phyloP scores from a whole-genome alignment of 1,140 invertebrate species.

The Drosophila triauraria region DNA sequence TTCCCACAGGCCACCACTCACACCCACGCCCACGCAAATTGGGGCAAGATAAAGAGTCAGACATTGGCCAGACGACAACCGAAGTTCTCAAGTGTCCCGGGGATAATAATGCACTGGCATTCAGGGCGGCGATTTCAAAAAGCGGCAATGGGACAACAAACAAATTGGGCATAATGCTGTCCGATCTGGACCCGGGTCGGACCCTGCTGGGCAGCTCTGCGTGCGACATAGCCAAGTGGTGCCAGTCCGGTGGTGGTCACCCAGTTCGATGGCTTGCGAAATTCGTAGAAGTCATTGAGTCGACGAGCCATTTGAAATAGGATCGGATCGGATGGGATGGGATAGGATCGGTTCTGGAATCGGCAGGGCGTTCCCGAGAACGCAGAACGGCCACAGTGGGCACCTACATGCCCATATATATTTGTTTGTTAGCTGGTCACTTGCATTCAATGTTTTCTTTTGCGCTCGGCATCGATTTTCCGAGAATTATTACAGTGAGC shows the following conservation, averaged over 20 bases:
- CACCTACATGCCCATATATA: conserved; percentile 9
- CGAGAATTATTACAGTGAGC: conserved; percentile 20
- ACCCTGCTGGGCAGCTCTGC: conserved; percentile 39
- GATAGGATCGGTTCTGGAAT: conserved; percentile 2
- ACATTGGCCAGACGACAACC: conserved; percentile 44
- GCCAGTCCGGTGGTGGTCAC: conserved; percentile 17
- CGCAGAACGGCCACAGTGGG: conserved; percentile 6
- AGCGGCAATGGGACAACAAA: conserved; percentile 43
- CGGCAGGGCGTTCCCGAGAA: conserved; percentile 39
- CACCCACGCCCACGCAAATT: conserved; percentile 24
- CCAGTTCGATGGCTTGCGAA: conserved; percentile 37
- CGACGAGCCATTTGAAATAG: conserved; percentile 58
- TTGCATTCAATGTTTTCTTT: conserved; percentile 35
- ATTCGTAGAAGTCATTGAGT: conserved; percentile 64
- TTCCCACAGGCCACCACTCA: conserved; percentile 36
- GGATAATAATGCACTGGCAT: conserved; percentile 54
- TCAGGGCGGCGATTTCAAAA: conserved; percentile 56
- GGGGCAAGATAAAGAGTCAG: conserved; percentile 29
- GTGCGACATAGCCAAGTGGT: conserved; percentile 43
- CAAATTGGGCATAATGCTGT: conserved; percentile 59
- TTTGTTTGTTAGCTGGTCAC: conserved; percentile 20
- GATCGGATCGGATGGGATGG: conserved; percentile 23
- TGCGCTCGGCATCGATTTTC: conserved; percentile 42
- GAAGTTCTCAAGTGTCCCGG: conserved; percentile 42
- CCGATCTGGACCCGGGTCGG: conserved; percentile 7